Evolutionary conservation across 2,113 vertebrate species (phyloP).

Genomic region (Scomber japonicus): DNA sequence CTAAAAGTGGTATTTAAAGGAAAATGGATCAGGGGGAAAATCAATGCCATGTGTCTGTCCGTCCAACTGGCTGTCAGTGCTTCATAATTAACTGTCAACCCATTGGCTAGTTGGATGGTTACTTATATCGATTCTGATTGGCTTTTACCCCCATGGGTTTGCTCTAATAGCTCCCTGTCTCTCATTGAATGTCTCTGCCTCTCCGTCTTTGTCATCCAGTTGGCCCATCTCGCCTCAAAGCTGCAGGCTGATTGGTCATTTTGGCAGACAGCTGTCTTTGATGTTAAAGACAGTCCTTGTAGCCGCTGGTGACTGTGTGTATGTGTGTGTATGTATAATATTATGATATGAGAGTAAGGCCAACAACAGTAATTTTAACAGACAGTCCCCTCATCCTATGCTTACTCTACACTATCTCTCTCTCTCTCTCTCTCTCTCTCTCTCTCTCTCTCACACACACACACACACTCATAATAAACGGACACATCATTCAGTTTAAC

Average conservation of each 20-base stretch:
- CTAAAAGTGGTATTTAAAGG: constrained; percentile 35
- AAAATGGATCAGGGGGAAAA: constrained; percentile 36
- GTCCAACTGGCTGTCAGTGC: constrained; percentile 23
- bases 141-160: constrained; percentile 40
- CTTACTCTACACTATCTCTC: neutral
- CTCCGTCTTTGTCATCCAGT: constrained; percentile 51
- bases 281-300: constrained; percentile 36
- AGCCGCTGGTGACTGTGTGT: constrained; percentile 1
- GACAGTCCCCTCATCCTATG: constrained; percentile 17
- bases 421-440: too few species aligned
- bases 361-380: constrained; percentile 30
- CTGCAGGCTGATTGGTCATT: constrained; percentile 52
- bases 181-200: constrained; percentile 1
- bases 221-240: constrained; percentile 4
- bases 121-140: constrained; percentile 53
- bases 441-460: neutral
- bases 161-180: constrained; percentile 26
- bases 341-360: constrained; percentile 11
- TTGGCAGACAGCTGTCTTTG: constrained; percentile 42
- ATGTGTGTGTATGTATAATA: neutral
- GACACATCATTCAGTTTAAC: constrained; percentile 31
- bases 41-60: constrained; percentile 36
- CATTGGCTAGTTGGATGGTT: constrained; percentile 41
- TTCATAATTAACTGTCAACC: constrained; percentile 50
- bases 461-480: constrained; percentile 1